Evolutionary conservation across 1,140 invertebrate genomes (phyloP).

Genomic region (Hylaeus anthracinus): DNA sequence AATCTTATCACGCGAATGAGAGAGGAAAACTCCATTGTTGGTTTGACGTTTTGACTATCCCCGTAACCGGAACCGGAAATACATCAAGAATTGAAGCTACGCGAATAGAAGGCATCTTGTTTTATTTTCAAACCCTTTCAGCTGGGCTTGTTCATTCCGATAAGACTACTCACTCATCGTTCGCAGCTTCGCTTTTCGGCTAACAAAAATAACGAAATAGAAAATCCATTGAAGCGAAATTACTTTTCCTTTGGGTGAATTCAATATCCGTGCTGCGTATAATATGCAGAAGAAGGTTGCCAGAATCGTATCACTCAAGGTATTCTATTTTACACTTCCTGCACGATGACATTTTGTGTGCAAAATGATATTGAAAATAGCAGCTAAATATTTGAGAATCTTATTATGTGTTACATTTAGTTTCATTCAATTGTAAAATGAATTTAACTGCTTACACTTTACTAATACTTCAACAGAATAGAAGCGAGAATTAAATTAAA

Average conservation of each 20-base stretch:
- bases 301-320: too few relatives aligned
- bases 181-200: slow-evolving; percentile 19
- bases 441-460: too few relatives aligned
- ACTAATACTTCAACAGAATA: too few relatives aligned
- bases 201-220: slow-evolving; percentile 29
- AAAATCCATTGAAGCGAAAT: slow-evolving; percentile 27
- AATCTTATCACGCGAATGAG: background rate
- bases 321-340: too few relatives aligned
- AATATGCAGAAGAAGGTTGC: background rate
- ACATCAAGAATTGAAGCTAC: slow-evolving; percentile 26
- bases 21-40: background rate
- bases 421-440: too few relatives aligned
- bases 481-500: too few relatives aligned
- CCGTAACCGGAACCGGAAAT: background rate
- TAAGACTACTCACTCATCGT: slow-evolving; percentile 42
- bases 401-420: too few relatives aligned
- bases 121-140: slow-evolving; percentile 31
- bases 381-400: too few relatives aligned
- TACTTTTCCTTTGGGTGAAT: slow-evolving; percentile 25
- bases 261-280: background rate
- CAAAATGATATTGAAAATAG: too few relatives aligned
- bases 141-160: slow-evolving; percentile 23
- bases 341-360: too few relatives aligned
- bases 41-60: background rate
- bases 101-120: slow-evolving; percentile 3